A percentile compares a stretch with the other conserved stretches of the same genome.
phyloP scores from a whole-genome alignment of 2,797 vertebrate genomes.

The Scomberomorus guttatus region DNA sequence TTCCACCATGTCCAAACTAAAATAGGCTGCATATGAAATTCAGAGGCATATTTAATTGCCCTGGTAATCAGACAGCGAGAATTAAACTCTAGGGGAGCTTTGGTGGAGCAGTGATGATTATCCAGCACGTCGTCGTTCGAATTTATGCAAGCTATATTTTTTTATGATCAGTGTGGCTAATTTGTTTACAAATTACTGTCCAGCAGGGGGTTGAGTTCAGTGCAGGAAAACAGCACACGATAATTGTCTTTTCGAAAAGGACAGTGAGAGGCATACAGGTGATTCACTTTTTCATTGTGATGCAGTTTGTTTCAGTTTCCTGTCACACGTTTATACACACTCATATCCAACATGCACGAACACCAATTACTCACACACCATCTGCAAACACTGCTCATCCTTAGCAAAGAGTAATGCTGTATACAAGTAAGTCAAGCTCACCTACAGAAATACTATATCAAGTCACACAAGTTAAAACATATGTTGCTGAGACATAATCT shows the following conservation, averaged over 20 bases:
- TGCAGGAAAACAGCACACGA: background rate
- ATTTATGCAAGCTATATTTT: slow-evolving; percentile 29
- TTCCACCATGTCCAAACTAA: slow-evolving; percentile 43
- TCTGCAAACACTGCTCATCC: background rate
- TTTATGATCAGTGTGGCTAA: slow-evolving; percentile 40
- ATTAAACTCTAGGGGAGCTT: slow-evolving; percentile 47
- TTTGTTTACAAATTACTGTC: slow-evolving; percentile 55
- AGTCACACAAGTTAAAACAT: too few relatives aligned
- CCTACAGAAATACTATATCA: too few relatives aligned
- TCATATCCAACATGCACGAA: background rate
- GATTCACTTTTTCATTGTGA: background rate
- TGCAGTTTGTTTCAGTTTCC: background rate
- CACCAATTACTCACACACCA: background rate
- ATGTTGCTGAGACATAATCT: too few relatives aligned
- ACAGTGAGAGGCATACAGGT: background rate
- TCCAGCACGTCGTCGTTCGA: slow-evolving; percentile 44
- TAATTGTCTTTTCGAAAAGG: background rate
- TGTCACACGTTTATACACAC: slow-evolving; percentile 10
- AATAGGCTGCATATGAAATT: slow-evolving; percentile 55
- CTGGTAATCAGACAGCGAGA: slow-evolving; percentile 58
- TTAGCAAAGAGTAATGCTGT: background rate
- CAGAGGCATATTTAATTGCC: slow-evolving; percentile 63
- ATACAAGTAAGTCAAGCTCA: background rate
- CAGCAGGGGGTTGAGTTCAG: slow-evolving; percentile 25
- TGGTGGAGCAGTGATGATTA: slow-evolving; percentile 47